These are phyloP conservation scores for Ellobium chinense DNA, from an alignment of 2,888 invertebrate genomes.

Conservation along the genomic window DNA sequence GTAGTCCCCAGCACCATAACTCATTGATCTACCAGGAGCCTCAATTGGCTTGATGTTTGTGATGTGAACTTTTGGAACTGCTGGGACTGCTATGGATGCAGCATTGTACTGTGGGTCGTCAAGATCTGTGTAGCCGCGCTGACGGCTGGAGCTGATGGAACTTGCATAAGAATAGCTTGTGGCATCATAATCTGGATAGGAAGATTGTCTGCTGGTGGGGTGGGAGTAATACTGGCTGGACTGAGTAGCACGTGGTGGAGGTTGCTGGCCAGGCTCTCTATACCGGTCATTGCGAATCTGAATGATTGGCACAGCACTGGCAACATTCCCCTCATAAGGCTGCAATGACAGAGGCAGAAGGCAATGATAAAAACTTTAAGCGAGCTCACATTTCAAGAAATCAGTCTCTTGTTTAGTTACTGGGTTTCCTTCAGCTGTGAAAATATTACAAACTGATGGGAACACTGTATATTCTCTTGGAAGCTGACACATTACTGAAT, in stretches of 20 bases:
- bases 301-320: conserved; percentile 52
- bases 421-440: not conserved
- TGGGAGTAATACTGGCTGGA: conserved; percentile 11
- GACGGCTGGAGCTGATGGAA: not conserved
- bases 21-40: conserved; percentile 6
- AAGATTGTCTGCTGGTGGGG: conserved; percentile 7
- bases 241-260: not conserved
- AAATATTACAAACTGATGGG: no score
- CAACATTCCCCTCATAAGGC: conserved; percentile 26
- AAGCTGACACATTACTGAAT: no score
- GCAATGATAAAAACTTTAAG: no score
- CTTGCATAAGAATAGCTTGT: not conserved
- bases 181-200: not conserved
- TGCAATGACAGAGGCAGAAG: no score
- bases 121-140: conserved; percentile 25
- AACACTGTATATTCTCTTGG: no score
- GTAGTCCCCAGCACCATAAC: conserved; percentile 1
- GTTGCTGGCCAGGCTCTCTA: conserved; percentile 44
- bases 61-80: conserved; percentile 37
- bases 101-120: conserved; percentile 39
- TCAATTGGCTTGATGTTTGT: conserved; percentile 24
- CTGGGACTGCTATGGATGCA: conserved; percentile 27
- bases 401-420: not conserved
- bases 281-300: conserved; percentile 63
- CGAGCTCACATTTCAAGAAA: not conserved